Evolutionary conservation across 2,888 invertebrate genomes (phyloP).

Genomic region (Balanococcus diminutus): DNA sequence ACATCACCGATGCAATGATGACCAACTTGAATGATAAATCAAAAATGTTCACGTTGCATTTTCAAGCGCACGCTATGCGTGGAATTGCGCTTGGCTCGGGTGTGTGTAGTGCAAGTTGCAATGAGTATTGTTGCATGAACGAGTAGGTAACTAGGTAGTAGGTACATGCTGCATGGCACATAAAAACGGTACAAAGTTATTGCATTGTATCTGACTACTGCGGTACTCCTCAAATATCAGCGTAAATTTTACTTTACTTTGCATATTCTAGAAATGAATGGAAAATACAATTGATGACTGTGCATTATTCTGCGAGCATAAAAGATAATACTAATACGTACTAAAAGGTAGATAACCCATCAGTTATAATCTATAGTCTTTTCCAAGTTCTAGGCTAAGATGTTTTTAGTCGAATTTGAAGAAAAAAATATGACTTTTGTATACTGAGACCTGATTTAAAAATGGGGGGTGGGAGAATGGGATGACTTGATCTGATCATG

Average conservation of each 20-base stretch:
- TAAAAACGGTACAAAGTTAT: neutral
- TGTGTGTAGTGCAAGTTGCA: neutral
- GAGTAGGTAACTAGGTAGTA: neutral
- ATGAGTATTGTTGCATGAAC: neutral
- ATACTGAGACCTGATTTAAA: no score
- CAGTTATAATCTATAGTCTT: no score
- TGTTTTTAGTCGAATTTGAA: no score
- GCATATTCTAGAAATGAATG: neutral
- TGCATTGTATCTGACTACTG: neutral
- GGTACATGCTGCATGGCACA: neutral
- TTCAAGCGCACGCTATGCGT: neutral
- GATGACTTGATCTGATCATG: no score
- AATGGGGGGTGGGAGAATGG: no score
- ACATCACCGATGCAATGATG: slow-evolving; percentile 30
- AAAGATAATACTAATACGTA: neutral
- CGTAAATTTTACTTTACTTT: neutral
- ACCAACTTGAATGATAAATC: slow-evolving; percentile 33
- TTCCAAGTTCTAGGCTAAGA: neutral
- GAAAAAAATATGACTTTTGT: no score
- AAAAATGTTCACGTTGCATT: slow-evolving; percentile 21
- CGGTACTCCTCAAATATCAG: neutral
- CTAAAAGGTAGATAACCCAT: no score
- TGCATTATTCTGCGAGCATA: neutral
- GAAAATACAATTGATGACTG: neutral
- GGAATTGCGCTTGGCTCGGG: neutral